These are phyloP conservation scores for Atethmia centrago DNA, from an alignment of 2,888 invertebrate species.

Conservation along the genomic window DNA sequence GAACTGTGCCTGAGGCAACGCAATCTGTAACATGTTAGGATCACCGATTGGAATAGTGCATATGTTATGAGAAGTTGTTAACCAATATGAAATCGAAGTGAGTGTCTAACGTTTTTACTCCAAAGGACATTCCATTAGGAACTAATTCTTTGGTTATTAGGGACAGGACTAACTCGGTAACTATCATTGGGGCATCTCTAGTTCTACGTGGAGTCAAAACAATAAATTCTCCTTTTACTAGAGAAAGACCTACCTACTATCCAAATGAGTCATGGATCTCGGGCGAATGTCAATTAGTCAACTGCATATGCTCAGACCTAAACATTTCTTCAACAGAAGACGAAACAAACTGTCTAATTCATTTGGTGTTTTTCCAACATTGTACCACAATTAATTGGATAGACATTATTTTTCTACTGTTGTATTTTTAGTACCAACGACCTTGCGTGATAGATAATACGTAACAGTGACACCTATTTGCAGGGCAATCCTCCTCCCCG, in stretches of 20 bases:
- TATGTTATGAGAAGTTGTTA: constrained; percentile 12
- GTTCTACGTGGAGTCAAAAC: neutral
- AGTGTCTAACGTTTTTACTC: neutral
- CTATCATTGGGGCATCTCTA: neutral
- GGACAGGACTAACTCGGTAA: neutral
- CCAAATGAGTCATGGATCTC: neutral
- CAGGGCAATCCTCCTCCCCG: constrained; percentile 58
- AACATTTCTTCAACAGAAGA: constrained; percentile 12
- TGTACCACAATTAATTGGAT: constrained; percentile 5
- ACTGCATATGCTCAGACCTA: constrained; percentile 1
- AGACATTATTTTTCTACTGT: constrained; percentile 13
- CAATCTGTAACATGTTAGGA: constrained; percentile 44
- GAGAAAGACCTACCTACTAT: too few relatives aligned
- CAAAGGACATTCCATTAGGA: neutral
- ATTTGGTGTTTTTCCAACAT: constrained; percentile 11
- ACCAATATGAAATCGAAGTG: constrained; percentile 5
- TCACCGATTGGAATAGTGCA: constrained; percentile 44
- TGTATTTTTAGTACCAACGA: constrained; percentile 36
- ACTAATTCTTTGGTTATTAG: neutral
- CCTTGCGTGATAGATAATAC: constrained; percentile 59
- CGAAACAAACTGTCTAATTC: constrained; percentile 1
- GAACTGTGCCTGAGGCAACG: constrained; percentile 51
- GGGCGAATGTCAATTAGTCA: neutral
- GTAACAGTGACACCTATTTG: constrained; percentile 60
- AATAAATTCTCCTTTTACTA: too few relatives aligned